Conservation (phyloP, 2,888 invertebrate genomes). For the Xestia rhomboidea region DNA sequence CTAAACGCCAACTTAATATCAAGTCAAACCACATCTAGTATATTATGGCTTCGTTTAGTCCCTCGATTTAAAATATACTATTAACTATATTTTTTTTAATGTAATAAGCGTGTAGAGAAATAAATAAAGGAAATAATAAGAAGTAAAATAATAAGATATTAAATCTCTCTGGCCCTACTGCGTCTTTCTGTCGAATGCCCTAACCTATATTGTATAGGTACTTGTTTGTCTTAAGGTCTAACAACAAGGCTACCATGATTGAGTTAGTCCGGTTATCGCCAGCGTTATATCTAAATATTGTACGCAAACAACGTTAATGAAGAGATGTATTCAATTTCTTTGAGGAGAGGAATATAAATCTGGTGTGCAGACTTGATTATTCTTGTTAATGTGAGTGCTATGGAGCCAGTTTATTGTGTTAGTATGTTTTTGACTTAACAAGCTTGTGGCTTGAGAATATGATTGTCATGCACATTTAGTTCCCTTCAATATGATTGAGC, state of each 20-base stretch:
- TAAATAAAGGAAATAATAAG: no score
- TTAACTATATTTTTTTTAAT: no score
- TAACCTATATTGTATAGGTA: slow-evolving; percentile 30
- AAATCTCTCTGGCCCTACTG: slow-evolving; percentile 18
- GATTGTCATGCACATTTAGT: no score
- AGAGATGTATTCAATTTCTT: slow-evolving; percentile 5
- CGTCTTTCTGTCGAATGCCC: neutral
- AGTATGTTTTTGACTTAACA: neutral
- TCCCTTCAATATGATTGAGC: no score
- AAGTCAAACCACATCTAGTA: no score
- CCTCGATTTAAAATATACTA: no score
- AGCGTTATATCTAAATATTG: slow-evolving; percentile 38
- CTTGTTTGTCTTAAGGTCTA: slow-evolving; percentile 43
- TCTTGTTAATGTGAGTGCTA: neutral
- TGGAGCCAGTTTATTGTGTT: neutral
- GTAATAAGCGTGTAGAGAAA: no score
- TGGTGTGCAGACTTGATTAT: neutral
- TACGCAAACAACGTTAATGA: slow-evolving; percentile 25
- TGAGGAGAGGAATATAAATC: neutral
- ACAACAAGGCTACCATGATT: slow-evolving; percentile 41
- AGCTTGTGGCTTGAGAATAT: neutral
- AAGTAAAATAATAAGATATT: no score
- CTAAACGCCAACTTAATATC: no score
- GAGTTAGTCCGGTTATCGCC: slow-evolving; percentile 49
- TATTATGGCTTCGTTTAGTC: no score